Base-by-base conservation (phyloP, 1,140 invertebrate species). In the Ladona fulva region DNA sequence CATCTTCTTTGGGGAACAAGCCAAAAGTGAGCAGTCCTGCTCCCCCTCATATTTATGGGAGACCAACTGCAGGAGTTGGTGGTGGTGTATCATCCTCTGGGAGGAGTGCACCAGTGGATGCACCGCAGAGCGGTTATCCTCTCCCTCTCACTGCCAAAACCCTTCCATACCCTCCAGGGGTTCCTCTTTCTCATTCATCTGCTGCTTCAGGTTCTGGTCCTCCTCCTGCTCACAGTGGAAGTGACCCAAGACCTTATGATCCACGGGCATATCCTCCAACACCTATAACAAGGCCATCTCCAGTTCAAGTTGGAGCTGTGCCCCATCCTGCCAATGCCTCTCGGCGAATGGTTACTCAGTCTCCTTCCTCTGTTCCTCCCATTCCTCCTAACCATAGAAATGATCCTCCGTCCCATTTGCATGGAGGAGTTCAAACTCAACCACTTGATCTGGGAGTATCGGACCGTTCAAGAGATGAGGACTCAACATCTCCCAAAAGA, bases 1-100 rank as follows among this genome's bases (percentile, higher is more conserved):
- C 52, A 37, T 77, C 81, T 24, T 82, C 81, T 22, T 80, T 81
- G 42, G 85, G 85, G 19, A 87, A 88, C 0, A 93, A 93, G 81
- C 89, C 91, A 1, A 93, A 93, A 86, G 92, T 93, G 14, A 92
- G 89, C 80, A 92, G 91, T 82, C 92, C 92, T 6, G 91, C 92
- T 76, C 91, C 92, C n/a, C 90, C 89, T 66, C 91, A 94, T 80
- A 90, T 94, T 77, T 93, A 93, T 82, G 90, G 91, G 6, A 92
- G 92, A 83, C 91, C 91, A 10, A 88, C 87, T 79, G 88, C 89
- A 81, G 86, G 90, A 75, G 87, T 90, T 76, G 81, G 24, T 80
- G 80, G 44, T 77, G 79, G 76, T 78, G 83, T 25, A 25, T 78
- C 77, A 76, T 19, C 29, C 16, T 29, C 91, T 91, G 79, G 88